phyloP scores from a whole-genome alignment of 2,113 vertebrate genomes.

The Sprattus sprattus region DNA sequence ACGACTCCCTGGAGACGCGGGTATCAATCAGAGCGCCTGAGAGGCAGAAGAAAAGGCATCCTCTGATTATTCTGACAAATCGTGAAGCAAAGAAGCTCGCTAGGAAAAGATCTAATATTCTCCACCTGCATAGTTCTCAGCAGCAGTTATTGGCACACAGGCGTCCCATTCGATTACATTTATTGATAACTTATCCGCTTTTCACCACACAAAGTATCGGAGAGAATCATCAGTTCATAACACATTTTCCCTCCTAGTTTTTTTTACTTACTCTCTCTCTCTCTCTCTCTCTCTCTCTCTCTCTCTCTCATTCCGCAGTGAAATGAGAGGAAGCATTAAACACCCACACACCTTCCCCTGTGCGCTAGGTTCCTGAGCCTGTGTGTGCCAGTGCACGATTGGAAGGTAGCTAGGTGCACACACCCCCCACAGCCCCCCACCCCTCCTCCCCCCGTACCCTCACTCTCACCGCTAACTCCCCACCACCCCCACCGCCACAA shows the following conservation, averaged over 20 bases:
- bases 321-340: conserved; percentile 63
- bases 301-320: conserved; percentile 53
- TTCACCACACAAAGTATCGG: conserved; percentile 55
- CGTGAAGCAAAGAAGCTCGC: conserved; percentile 17
- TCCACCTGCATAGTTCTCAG: conserved; percentile 37
- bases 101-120: conserved; percentile 44
- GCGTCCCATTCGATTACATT: conserved; percentile 46
- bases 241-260: conserved; percentile 40
- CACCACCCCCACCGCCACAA: conserved; percentile 42
- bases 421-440: not conserved
- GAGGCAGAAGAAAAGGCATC: not conserved
- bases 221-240: conserved; percentile 55
- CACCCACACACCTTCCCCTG: conserved; percentile 50
- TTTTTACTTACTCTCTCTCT: conserved; percentile 10
- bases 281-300: conserved; percentile 45
- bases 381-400: conserved; percentile 56
- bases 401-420: conserved; percentile 39
- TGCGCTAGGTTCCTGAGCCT: conserved; percentile 38
- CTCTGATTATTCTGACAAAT: conserved; percentile 34
- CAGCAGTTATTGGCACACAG: conserved; percentile 37
- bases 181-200: conserved; percentile 52
- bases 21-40: conserved; percentile 9
- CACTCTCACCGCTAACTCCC: conserved; percentile 1
- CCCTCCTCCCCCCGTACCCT: not conserved
- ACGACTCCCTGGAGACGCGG: not conserved